A percentile compares a stretch with the other conserved stretches of the same genome.
These are phyloP conservation scores for Hydrophis major DNA, from an alignment of 2,797 vertebrate species.

Conservation along the genomic window DNA sequence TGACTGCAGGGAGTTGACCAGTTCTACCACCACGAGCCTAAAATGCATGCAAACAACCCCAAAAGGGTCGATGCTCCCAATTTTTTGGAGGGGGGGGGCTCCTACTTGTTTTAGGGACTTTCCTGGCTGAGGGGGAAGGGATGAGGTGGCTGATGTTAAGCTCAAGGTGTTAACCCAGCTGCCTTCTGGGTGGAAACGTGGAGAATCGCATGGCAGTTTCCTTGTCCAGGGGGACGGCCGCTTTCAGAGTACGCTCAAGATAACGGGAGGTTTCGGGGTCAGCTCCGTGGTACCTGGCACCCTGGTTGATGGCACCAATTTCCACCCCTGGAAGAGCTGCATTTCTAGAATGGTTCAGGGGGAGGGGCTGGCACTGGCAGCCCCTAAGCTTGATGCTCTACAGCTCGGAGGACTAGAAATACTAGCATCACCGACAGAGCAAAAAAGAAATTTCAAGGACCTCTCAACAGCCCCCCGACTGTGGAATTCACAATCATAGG, in stretches of 20 bases:
- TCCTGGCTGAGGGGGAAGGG: background rate
- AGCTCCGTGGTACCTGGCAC: background rate
- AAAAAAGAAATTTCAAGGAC: background rate
- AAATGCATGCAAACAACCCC: background rate
- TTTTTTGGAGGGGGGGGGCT: too few relatives aligned
- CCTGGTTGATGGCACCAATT: background rate
- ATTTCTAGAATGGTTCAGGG: background rate
- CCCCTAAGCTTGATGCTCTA: background rate
- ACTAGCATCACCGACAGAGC: background rate
- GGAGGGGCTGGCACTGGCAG: background rate
- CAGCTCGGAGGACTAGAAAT: background rate
- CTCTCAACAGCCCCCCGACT: background rate
- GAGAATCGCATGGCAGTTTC: background rate
- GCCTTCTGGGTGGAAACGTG: background rate
- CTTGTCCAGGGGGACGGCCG: background rate
- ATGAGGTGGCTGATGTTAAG: background rate
- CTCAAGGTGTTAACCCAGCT: background rate
- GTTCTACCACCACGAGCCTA: background rate
- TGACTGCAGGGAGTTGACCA: too few relatives aligned
- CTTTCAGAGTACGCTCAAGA: background rate
- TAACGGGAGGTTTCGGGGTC: background rate
- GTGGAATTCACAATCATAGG: background rate
- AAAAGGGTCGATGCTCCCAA: background rate
- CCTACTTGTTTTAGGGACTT: background rate
- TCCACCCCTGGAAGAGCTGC: accelerated